Percentiles rank a stretch among this genome's conserved stretches.
phyloP scores from a whole-genome alignment of 2,113 vertebrate species.

The Hystrix brachyura region DNA sequence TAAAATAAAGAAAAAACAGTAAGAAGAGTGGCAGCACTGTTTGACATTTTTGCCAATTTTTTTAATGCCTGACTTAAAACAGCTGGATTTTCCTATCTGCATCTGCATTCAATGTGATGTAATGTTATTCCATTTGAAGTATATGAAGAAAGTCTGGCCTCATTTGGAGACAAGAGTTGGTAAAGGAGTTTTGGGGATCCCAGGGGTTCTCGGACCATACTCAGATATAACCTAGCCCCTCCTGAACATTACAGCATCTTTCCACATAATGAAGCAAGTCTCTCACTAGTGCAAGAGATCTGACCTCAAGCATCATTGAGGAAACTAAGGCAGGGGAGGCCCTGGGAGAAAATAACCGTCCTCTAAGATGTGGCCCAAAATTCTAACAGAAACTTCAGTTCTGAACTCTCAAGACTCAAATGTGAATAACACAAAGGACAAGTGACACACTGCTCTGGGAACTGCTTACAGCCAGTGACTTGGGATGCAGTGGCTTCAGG shows the following conservation, averaged over 20 bases:
- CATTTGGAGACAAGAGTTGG: background rate
- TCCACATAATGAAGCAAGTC: constrained; percentile 2
- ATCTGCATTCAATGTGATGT: constrained; percentile 20
- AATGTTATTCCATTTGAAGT: constrained; percentile 3
- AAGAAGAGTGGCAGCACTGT: constrained; percentile 19
- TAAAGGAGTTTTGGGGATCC: background rate
- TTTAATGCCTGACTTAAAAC: constrained; percentile 44
- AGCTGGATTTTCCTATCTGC: constrained; percentile 20
- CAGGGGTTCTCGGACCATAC: background rate
- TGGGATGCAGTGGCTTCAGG: background rate
- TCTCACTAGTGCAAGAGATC: background rate
- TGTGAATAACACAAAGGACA: constrained; percentile 14
- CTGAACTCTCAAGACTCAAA: constrained; percentile 15
- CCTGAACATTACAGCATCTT: background rate
- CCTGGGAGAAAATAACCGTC: constrained; percentile 5
- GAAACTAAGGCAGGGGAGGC: constrained; percentile 25
- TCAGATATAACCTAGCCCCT: background rate
- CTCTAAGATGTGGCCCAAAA: background rate
- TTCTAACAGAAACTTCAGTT: constrained; percentile 44
- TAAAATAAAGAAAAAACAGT: background rate
- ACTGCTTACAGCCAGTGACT: background rate
- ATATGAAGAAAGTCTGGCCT: constrained; percentile 39
- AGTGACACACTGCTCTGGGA: background rate
- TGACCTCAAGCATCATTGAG: background rate
- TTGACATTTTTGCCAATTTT: constrained; percentile 38